Base-by-base conservation (phyloP, 1,140 invertebrate genomes). In the Rhyzopertha dominica region DNA sequence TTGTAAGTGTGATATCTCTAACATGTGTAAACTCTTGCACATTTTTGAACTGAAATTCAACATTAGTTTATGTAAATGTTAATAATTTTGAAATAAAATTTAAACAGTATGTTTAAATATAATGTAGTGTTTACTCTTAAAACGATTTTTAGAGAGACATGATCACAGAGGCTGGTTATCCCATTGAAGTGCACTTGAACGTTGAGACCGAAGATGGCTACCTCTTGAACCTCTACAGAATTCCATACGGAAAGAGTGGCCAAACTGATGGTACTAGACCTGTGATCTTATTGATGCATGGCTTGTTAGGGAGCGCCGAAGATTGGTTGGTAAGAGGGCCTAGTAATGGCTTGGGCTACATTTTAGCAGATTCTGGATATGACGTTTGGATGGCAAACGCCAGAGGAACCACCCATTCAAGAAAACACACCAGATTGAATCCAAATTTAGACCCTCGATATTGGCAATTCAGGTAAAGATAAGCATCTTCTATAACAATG, bases 351-450 rank as follows among this genome's bases (percentile, higher is more conserved):
- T 16, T 49, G 80, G 82, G 59, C 9, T 85, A 80, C 53, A 64
- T 82, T 17, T 64, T 87, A 5, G 77, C 80, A 3, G 81, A 86
- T 65, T 66, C 67, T 47, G 84, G 84, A 18, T 90, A 79, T 51
- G 87, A 90, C 56, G 85, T 90, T 0, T 87, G 83, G 82, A 58
- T 85, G 44, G 79, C 79, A 0, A 87, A 87, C 59, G 67, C 69
- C 3, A 69, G 84, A 39, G 82, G 83, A 0, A 85, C 77, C 45
- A 66, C 61, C 17, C 81, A 83, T 54, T 78, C 75, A 1, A 63
- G 62, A 7, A 63, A 65, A n/a, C 76, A 78, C 53, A 51, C 54
- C 1, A 61, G 29, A 9, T 52, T 73, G 5, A 61, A 65, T 34
- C 56, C 70, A 10, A 40, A 61, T 18, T 68, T 58, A n/a, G 71